Evolutionary conservation across 2,888 invertebrate species (phyloP), one percentile per base, ranked within the genome.

Genomic region (Acrocyrtus sp.): DNA sequence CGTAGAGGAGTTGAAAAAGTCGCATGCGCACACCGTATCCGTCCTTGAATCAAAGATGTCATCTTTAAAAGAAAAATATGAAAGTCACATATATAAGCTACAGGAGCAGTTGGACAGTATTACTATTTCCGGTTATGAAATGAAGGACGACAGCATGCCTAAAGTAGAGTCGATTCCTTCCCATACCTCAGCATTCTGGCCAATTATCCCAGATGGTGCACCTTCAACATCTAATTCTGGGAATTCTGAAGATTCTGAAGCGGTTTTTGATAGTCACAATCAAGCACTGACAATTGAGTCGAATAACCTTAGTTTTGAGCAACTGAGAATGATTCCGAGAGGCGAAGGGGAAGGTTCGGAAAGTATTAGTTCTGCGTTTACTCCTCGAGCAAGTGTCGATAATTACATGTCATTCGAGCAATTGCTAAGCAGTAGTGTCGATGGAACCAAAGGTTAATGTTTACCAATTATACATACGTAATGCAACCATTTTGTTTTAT

Each of bases 291-390:
- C 69, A 2, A 78, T 81, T 43, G 78, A 79, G 21, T 78, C 80
- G 4, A 58, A 72, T 21, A 74, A 61, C 57, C 43, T 74, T 12
- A 72, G 62, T 45, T 75, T 76, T 70, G 79, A 80, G 8, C 77
- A 78, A 39, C 41, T 81, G 8, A 56, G 80, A 60, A 78, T 81
- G 78, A 76, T 81, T 34, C 81, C 81, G 3, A 51, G 81, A 26
- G 81, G 81, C n/a, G 81, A 81, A 70, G 78, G 81, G 41, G 81
- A 81, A 79, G 81, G 81, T 4, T 81, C 81, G 29, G 81, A 81
- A 70, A 81, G 80, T 63, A 75, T 76, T 19, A 48, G 58, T 8
- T 79, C 75, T n/a, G 69, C 62, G 0, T 76, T 70, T 27, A 72
- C 76, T 17, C 77, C 74, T 26, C 61, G 72, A 22, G 76, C 72